These are phyloP conservation scores for Vombatus ursinus DNA, from an alignment of 2,113 vertebrate species.

Conservation along the genomic window DNA sequence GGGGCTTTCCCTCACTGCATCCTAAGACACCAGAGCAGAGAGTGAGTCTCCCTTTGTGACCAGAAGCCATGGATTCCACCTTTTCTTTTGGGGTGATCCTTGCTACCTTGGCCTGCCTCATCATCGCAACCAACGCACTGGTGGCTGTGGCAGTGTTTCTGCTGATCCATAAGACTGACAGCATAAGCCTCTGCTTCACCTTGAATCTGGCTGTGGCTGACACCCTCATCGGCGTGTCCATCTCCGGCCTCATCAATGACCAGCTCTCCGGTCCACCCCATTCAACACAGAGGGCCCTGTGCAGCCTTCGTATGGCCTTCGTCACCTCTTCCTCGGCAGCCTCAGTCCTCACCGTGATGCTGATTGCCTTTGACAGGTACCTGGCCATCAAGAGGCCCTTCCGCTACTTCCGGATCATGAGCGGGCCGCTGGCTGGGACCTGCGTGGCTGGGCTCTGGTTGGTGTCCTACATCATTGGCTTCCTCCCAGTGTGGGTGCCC, in stretches of 20 bases:
- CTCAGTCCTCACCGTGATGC: constrained; percentile 92
- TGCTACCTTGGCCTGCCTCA: constrained; percentile 85
- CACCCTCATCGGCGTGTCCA: constrained; percentile 88
- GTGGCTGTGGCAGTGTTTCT: constrained; percentile 83
- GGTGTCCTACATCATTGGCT: constrained; percentile 85
- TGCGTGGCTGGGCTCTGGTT: constrained; percentile 86
- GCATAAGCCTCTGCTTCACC: constrained; percentile 89
- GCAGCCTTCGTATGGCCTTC: constrained; percentile 90
- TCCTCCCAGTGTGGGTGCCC: constrained; percentile 85
- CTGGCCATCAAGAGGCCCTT: constrained; percentile 92
- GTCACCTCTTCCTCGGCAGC: constrained; percentile 88
- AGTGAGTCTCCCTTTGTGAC: not conserved
- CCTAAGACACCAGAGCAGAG: constrained; percentile 8
- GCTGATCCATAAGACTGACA: constrained; percentile 86
- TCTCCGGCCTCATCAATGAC: constrained; percentile 85
- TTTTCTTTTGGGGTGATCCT: constrained; percentile 84
- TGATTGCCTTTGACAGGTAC: constrained; percentile 92
- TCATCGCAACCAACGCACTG: constrained; percentile 87
- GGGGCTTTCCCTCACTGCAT: not conserved
- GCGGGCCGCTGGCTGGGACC: constrained; percentile 68
- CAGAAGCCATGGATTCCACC: constrained; percentile 23
- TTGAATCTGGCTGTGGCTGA: constrained; percentile 92
- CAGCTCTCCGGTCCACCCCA: constrained; percentile 79
- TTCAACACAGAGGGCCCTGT: constrained; percentile 81
- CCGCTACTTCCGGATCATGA: constrained; percentile 86